Evolutionary conservation across 1,140 invertebrate species (phyloP), one percentile per base, ranked within the genome.

Genomic region (Bombus difficillimus): DNA sequence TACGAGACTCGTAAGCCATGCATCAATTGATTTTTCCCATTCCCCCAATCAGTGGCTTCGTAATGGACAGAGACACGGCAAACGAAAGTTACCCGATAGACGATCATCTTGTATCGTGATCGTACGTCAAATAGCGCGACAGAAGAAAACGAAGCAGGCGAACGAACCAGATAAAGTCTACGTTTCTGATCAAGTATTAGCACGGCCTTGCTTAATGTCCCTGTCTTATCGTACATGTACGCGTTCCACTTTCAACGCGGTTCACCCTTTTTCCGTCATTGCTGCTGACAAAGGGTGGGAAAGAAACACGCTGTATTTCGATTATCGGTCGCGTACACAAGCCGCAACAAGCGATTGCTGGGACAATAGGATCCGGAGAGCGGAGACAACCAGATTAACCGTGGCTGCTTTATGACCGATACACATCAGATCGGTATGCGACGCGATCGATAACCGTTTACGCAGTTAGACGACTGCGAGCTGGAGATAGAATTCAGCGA

Each of bases 281-380:
- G 18, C 6, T 22, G 47, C 1, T 41, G 39, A 62, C 41, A 28
- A 41, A 3, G 15, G 59, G 8, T 34, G 32, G 13, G 28, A 69
- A 69, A 68, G n/a, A n/a, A 39, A n/a, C 77, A 47, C 43, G n/a
- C 3, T n/a, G 64, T 28, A 22, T 71, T 69, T 80, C 78, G 39
- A 80, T 69, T 53, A 22, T 74, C n/a, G 41, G 22, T 28, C 47
- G 47, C 47, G 47, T 53, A 53, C 47, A 8, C 18, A 22, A 53
- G 47, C 47, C 47, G 47, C 47, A 53, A 53, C 47, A 22, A 22
- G 5, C 18, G 47, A 8, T 53, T 53, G 47, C 18, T 22, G 18
- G 47, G 1, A 53, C 47, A 53, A 53, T 53, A 53, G 47, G 18
- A 53, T 53, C 18, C 18, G 18, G 18, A 53, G 47, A 53, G 47